Percentiles rank a stretch among this genome's conserved stretches.
phyloP scores from a whole-genome alignment of 2,888 invertebrate genomes.

The Archaeoteleia sp. region DNA sequence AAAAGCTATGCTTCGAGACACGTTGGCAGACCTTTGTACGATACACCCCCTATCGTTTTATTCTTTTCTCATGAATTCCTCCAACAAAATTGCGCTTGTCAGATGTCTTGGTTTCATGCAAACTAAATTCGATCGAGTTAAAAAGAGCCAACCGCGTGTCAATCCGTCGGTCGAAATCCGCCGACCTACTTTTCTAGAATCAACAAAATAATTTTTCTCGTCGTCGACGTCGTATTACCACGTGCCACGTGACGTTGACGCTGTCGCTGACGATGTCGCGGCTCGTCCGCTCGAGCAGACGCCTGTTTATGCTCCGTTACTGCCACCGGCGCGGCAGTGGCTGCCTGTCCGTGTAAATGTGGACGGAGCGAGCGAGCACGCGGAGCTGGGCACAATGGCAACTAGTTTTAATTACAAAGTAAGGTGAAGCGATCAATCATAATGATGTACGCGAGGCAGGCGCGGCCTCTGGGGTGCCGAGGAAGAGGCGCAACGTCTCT shows the following conservation, averaged over 20 bases:
- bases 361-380: conserved; percentile 59
- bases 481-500: conserved; percentile 36
- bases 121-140: too few species aligned
- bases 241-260: neutral
- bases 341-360: conserved; percentile 53
- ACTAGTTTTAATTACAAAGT: conserved; percentile 76
- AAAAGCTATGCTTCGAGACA: too few species aligned
- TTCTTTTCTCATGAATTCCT: too few species aligned
- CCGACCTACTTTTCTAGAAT: neutral
- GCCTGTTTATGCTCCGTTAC: neutral
- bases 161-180: too few species aligned
- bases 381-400: conserved; percentile 73
- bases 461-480: conserved; percentile 61
- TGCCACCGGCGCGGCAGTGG: conserved; percentile 33
- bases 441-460: conserved; percentile 76
- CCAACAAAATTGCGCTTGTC: too few species aligned
- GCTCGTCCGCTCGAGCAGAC: neutral
- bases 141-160: neutral
- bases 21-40: too few species aligned
- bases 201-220: neutral
- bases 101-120: too few species aligned
- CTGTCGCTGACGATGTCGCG: neutral
- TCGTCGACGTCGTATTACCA: neutral
- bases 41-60: too few species aligned
- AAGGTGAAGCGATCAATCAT: conserved; percentile 76